These are phyloP conservation scores for Girardia tigrina DNA, from an alignment of 2,888 invertebrate genomes.

Conservation along the genomic window DNA sequence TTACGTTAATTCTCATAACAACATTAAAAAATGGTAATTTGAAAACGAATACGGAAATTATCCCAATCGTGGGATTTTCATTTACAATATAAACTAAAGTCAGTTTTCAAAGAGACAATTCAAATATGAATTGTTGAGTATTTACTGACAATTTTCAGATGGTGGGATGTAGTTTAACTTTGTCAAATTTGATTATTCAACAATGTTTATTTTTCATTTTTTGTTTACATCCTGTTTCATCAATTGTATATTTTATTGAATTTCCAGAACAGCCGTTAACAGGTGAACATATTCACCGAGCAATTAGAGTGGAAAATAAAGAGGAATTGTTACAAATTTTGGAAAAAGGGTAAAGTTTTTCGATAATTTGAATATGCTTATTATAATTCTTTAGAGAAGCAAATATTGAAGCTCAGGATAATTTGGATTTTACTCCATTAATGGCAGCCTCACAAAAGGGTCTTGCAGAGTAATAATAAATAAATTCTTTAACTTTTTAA, in stretches of 20 bases:
- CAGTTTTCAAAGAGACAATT: too few relatives aligned
- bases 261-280: conserved; percentile 28
- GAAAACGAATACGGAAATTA: too few relatives aligned
- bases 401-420: conserved; percentile 32
- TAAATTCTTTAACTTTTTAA: neutral
- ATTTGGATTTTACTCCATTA: conserved; percentile 31
- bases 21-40: too few relatives aligned
- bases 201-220: neutral
- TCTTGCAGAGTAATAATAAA: neutral
- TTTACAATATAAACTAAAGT: too few relatives aligned
- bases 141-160: too few relatives aligned
- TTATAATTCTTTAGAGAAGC: conserved; percentile 29
- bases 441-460: conserved; percentile 24
- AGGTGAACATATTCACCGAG: conserved; percentile 29
- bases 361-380: too few relatives aligned
- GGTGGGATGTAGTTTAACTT: too few relatives aligned
- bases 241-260: neutral
- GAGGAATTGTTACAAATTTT: conserved; percentile 10
- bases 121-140: too few relatives aligned
- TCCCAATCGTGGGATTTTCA: too few relatives aligned
- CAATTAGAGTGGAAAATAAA: conserved; percentile 25
- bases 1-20: too few relatives aligned
- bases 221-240: neutral
- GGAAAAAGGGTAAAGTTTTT: conserved; percentile 31
- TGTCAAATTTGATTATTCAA: neutral